Evolutionary conservation across 2,797 vertebrate genomes (phyloP), one percentile per base, ranked within the genome.

Genomic region (Danio albolineatus): DNA sequence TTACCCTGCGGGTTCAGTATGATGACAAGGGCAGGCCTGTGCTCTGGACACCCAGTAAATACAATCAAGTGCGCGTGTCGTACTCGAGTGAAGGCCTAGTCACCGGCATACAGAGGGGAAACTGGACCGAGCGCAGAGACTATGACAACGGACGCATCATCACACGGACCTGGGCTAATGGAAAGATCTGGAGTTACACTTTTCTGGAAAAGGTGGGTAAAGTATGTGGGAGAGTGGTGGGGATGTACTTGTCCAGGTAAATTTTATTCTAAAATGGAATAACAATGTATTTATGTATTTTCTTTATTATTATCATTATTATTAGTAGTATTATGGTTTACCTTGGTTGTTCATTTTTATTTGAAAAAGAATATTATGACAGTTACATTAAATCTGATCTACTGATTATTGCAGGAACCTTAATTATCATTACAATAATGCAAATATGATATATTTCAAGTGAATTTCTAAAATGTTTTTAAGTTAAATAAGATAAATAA

Each of bases 181-280:
- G 98, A 36, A 99, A 98, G 93, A 99, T 98, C 91, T 99, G 98
- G 98, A 99, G 95, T 91, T 99, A 98, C 93, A 98, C 97, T 0
- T 99, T 98, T 43, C 92, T 97, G 83, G 98, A 99, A 92, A 97
- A 95, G 95, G 98, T 85, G n/a, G 17, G 41, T 67, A 53, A 48
- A 17, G 28, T 44, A n/a, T 80, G 46, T 64, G 51, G 54, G 14
- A 41, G 54, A 49, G 48, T 19, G 54, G 78, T 14, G 53, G 67
- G 21, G 70, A 49, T 86, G 60, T 12, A 28, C 28, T 28, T 28
- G 43, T 6, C 4, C 1, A 6, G 44, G 48, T 53, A 4, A 0
- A 21, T 17, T 70, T 48, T 48, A 19, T 7, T 19, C 10, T 10
- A 19, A 44, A 44, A n/a, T 43, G 6, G 41, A 38, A 60, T 54